These are phyloP conservation scores for Hirudo medicinalis DNA, from an alignment of 1,140 invertebrate species.

Conservation along the genomic window DNA sequence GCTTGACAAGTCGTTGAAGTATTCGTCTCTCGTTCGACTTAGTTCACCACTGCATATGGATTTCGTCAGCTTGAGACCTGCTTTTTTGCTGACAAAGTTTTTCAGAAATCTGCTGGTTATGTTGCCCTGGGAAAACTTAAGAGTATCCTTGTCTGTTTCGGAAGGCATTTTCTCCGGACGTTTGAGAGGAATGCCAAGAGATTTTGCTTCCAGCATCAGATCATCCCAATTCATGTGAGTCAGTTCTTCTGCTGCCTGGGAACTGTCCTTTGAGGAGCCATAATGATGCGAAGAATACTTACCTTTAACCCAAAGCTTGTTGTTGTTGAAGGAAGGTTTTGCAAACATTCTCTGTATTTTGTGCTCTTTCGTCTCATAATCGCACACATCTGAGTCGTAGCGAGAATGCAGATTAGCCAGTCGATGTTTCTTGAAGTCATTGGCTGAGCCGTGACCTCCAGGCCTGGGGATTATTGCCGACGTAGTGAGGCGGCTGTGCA, in stretches of 20 bases:
- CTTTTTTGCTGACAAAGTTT: not conserved
- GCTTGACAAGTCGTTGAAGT: not conserved
- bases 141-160: not conserved
- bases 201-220: slow-evolving; percentile 12
- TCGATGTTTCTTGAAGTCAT: not conserved
- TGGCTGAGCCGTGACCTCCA: not conserved
- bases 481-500: not conserved
- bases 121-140: not conserved
- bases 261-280: not conserved
- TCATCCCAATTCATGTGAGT: slow-evolving; percentile 19
- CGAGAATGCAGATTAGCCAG: not conserved
- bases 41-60: not conserved
- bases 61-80: not conserved
- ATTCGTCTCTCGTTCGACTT: not conserved
- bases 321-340: no score
- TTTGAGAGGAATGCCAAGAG: slow-evolving; percentile 16
- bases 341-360: no score
- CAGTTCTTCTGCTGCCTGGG: not conserved
- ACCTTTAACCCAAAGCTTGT: no score
- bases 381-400: not conserved
- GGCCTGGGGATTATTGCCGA: not conserved
- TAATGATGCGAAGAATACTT: no score
- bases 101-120: not conserved
- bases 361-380: not conserved
- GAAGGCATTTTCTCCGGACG: not conserved